phyloP scores from a whole-genome alignment of 2,113 vertebrate genomes.

The Alectura lathami region DNA sequence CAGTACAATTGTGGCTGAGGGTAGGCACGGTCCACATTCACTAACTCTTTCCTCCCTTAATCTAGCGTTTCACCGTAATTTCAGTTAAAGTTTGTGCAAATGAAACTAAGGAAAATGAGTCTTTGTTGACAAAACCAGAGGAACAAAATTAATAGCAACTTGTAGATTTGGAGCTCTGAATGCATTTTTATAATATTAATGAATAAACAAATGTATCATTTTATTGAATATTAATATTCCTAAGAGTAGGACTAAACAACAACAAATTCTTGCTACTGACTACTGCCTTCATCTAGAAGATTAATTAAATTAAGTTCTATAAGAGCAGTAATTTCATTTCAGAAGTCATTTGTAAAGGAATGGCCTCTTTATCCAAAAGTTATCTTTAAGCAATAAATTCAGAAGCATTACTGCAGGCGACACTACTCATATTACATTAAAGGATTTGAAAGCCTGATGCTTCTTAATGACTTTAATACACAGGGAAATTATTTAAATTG shows the following conservation, averaged over 20 bases:
- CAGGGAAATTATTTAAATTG: constrained; percentile 34
- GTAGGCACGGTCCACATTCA: not conserved
- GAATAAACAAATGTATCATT: not conserved
- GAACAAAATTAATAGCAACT: not conserved
- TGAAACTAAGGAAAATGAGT: not conserved
- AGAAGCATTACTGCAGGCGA: not conserved
- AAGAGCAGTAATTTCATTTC: constrained; percentile 35
- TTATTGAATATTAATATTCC: constrained; percentile 49
- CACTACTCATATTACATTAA: constrained; percentile 42
- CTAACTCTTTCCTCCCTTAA: not conserved
- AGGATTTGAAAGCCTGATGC: constrained; percentile 36
- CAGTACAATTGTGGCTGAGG: not conserved
- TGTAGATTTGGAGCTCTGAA: not conserved
- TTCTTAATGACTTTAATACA: constrained; percentile 33
- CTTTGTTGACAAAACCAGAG: not conserved
- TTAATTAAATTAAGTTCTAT: constrained; percentile 43
- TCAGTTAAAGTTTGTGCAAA: not conserved
- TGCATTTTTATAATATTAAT: not conserved
- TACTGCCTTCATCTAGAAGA: constrained; percentile 29
- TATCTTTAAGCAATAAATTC: constrained; percentile 48
- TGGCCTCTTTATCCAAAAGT: constrained; percentile 36
- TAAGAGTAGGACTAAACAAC: not conserved
- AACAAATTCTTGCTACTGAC: constrained; percentile 20
- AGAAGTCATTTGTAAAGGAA: constrained; percentile 44
- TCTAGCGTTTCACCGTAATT: not conserved